Conservation (phyloP, 2,797 vertebrate species). For the Poecilia velifera region DNA sequence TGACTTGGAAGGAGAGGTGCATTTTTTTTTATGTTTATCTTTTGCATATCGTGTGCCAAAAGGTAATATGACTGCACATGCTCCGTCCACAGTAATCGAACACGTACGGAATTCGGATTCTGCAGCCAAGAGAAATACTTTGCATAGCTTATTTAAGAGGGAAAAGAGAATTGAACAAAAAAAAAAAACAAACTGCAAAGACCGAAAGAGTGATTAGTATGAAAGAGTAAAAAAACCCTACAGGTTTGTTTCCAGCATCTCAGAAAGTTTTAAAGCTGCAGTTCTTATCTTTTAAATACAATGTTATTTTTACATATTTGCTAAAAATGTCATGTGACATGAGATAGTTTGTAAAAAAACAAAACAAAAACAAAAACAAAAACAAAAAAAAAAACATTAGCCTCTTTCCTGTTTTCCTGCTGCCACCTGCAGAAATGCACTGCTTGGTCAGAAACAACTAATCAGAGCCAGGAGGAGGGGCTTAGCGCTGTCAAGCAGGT, state of each 20-base stretch:
- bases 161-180: not conserved
- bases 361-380: no score
- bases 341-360: no score
- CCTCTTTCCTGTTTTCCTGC: no score
- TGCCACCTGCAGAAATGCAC: no score
- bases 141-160: slow-evolving; percentile 33
- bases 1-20: slow-evolving; percentile 54
- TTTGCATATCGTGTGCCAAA: slow-evolving; percentile 41
- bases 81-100: slow-evolving; percentile 51
- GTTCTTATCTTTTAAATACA: no score
- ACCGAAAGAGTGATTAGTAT: not conserved
- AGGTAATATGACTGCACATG: slow-evolving; percentile 55
- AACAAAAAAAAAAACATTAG: no score
- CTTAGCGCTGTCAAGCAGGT: no score
- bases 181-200: not conserved
- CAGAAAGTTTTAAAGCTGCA: not conserved
- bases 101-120: slow-evolving; percentile 40
- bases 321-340: no score
- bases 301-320: no score
- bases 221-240: not conserved
- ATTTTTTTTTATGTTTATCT: slow-evolving; percentile 40
- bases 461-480: no score
- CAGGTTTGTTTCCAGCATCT: not conserved
- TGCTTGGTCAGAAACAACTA: no score
- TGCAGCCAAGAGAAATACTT: slow-evolving; percentile 23